Evolutionary conservation across 30 jellyfish, hydroid and myxozoan genomes (phyloP), one percentile per base, ranked within the genome.

Genomic region (Hydractinia echinata): DNA sequence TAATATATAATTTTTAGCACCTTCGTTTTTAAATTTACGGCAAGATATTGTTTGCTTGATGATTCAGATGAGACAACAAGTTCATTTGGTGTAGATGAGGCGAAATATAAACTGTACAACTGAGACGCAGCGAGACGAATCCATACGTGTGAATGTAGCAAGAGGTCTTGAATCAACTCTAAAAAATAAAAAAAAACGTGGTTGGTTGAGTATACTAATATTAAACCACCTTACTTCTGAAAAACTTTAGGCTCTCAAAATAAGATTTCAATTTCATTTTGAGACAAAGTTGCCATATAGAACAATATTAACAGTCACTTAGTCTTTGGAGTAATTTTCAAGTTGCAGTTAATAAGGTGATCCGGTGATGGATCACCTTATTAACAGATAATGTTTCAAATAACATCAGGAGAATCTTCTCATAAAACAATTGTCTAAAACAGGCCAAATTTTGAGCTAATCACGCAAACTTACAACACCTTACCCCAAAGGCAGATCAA

Each of bases 91-190:
- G 85, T 53, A 87, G 86, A 72, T 4, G 95, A 70, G 50, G 95
- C 89, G 19, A 92, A 87, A 4, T 83, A 81, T 18, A 62, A 82
- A 62, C 89, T 88, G 77, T 86, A 79, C 21, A 92, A 64, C 66
- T 92, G 98, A 60, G 95, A 83, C 5, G 96, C 66, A 8, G 89
- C 89, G 51, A 92, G 85, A 18, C 98, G 92, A 16, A 92, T 83
- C 98, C 98, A 92, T 19, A 87, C 79, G 76, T 92, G 98, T 15
- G 95, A 84, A 74, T 92, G 96, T n/a, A 82, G 89, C 10, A 92
- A 89, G 66, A 74, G 84, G 15, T 69, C 91, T 51, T 79, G 70
- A 52, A 83, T 76, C 15, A 79, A 55, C 58, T 67, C 98, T 92
- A 69, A n/a, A 79, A 58, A 61, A 39, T n/a, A 76, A 8, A 53